Evolutionary conservation across 2,797 vertebrate genomes (phyloP).

Genomic region (Potorous gilbertii): DNA sequence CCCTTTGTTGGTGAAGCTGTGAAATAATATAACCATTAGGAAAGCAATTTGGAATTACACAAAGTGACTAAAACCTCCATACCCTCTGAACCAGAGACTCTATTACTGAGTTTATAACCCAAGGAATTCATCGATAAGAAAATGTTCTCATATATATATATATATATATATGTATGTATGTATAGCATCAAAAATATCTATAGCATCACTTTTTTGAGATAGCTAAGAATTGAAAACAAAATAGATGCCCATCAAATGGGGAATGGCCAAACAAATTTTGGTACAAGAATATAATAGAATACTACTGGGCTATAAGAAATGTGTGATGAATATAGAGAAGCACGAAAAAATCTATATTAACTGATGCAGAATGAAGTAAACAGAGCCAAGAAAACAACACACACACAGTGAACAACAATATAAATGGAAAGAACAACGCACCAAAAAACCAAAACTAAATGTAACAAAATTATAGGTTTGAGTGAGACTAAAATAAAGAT

Average conservation of each 20-base stretch:
- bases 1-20: background rate
- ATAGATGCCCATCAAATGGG: background rate
- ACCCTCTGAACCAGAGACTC: background rate
- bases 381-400: background rate
- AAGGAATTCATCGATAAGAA: background rate
- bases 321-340: background rate
- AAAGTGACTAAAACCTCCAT: background rate
- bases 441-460: background rate
- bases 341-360: background rate
- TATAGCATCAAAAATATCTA: no score
- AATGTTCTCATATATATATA: no score
- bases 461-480: background rate
- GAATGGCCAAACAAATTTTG: background rate
- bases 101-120: background rate
- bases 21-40: background rate
- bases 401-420: background rate
- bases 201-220: background rate
- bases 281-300: background rate
- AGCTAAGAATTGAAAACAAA: background rate
- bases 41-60: background rate
- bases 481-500: background rate
- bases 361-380: background rate
- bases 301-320: background rate
- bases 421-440: background rate
- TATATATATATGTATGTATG: no score